Conservation (phyloP, 2,888 invertebrate genomes). For the Timema cristinae region DNA sequence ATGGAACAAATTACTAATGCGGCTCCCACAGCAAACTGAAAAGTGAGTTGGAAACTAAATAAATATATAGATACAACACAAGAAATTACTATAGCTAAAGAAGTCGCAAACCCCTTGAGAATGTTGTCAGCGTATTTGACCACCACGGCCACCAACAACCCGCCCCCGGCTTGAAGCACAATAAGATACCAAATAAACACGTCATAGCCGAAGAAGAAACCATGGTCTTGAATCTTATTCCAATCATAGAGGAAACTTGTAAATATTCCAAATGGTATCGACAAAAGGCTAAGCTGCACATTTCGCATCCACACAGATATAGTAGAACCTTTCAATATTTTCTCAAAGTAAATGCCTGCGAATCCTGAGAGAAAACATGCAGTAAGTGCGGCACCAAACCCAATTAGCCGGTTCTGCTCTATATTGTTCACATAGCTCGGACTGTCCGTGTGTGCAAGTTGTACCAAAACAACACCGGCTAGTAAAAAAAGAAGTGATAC, state of each 20-base stretch:
- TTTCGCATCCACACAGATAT: conserved; percentile 93
- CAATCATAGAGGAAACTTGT: conserved; percentile 73
- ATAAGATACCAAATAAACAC: conserved; percentile 84
- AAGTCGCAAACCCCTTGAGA: conserved; percentile 96
- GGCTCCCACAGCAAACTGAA: conserved; percentile 85
- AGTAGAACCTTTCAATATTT: conserved; percentile 91
- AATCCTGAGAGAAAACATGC: conserved; percentile 94
- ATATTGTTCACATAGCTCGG: conserved; percentile 41
- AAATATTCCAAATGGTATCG: conserved; percentile 81
- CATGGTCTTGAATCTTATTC: conserved; percentile 54
- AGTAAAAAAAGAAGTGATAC: conserved; percentile 76
- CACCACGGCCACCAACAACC: conserved; percentile 94
- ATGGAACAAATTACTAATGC: conserved; percentile 87
- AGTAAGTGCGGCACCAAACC: conserved; percentile 75
- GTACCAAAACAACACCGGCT: conserved; percentile 75
- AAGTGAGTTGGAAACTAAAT: conserved; percentile 81
- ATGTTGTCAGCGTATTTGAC: conserved; percentile 99
- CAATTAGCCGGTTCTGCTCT: conserved; percentile 70
- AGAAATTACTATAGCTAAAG: conserved; percentile 92
- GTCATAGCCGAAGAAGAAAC: conserved; percentile 76
- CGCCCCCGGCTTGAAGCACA: conserved; percentile 88
- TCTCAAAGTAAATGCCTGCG: conserved; percentile 98
- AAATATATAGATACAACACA: conserved; percentile 91
- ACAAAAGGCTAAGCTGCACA: conserved; percentile 89
- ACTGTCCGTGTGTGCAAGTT: conserved; percentile 59